These are phyloP conservation scores for Chaenogobius annularis DNA, from an alignment of 2,113 vertebrate species.

Conservation along the genomic window DNA sequence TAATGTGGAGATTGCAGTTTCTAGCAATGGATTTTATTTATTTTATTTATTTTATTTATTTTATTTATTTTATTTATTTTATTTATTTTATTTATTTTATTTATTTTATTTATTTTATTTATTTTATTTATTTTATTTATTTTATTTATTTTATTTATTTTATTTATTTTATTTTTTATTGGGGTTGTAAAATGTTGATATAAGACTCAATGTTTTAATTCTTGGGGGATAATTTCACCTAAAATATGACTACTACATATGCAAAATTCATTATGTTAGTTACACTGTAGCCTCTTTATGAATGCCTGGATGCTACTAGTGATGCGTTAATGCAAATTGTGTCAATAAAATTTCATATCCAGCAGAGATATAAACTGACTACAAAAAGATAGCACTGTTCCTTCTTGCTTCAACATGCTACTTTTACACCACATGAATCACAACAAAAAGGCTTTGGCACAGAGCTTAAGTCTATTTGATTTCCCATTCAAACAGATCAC, in stretches of 20 bases:
- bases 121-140: no score
- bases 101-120: no score
- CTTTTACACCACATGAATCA: slow-evolving; percentile 35
- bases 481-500: slow-evolving; percentile 54
- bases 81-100: no score
- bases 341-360: background rate
- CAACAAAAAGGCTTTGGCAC: slow-evolving; percentile 54
- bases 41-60: background rate
- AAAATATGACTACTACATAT: background rate
- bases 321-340: background rate
- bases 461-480: slow-evolving; percentile 65
- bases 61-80: background rate
- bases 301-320: background rate
- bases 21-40: background rate
- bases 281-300: background rate
- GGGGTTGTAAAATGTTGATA: no score
- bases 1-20: background rate
- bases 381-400: background rate
- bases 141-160: no score
- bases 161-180: no score
- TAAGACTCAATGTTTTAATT: no score
- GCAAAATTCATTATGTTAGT: background rate
- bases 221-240: no score
- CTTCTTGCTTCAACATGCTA: slow-evolving; percentile 1
- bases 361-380: background rate